Evolutionary conservation across 2,888 invertebrate species (phyloP).

Genomic region (Stenurella melanura): DNA sequence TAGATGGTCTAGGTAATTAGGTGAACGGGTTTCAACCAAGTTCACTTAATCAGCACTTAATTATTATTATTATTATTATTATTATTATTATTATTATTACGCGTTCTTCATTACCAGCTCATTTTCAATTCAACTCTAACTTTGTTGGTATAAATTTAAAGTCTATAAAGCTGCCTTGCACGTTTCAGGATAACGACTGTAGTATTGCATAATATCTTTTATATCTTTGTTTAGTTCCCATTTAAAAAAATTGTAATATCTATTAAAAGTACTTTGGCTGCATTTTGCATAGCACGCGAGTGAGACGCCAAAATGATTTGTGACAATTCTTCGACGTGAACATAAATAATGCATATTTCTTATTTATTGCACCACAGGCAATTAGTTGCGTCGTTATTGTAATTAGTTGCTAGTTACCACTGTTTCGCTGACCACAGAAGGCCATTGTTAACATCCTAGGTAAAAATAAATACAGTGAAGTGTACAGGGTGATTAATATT

Average conservation of each 20-base stretch:
- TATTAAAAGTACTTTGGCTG: background rate
- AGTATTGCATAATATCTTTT: background rate
- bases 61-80: too few species aligned
- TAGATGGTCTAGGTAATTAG: too few species aligned
- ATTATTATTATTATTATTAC: too few species aligned
- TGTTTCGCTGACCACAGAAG: slow-evolving; percentile 9
- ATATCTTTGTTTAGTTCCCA: background rate
- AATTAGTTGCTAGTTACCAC: slow-evolving; percentile 8
- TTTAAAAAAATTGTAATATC: background rate
- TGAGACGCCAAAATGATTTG: slow-evolving; percentile 11
- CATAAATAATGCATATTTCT: slow-evolving; percentile 21
- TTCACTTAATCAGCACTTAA: too few species aligned
- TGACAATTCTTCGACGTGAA: slow-evolving; percentile 12
- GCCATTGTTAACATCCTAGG: slow-evolving; percentile 15
- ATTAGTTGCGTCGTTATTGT: slow-evolving; percentile 21
- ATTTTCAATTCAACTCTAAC: background rate
- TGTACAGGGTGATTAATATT: too few species aligned
- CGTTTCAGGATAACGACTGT: background rate
- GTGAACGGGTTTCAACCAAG: too few species aligned
- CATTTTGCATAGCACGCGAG: background rate
- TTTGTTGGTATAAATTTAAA: background rate
- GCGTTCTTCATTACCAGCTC: background rate
- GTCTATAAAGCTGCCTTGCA: background rate
- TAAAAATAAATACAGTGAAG: background rate
- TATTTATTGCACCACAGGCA: slow-evolving; percentile 18